Evolutionary conservation across 2,113 vertebrate species (phyloP).

Genomic region (Lontra canadensis): DNA sequence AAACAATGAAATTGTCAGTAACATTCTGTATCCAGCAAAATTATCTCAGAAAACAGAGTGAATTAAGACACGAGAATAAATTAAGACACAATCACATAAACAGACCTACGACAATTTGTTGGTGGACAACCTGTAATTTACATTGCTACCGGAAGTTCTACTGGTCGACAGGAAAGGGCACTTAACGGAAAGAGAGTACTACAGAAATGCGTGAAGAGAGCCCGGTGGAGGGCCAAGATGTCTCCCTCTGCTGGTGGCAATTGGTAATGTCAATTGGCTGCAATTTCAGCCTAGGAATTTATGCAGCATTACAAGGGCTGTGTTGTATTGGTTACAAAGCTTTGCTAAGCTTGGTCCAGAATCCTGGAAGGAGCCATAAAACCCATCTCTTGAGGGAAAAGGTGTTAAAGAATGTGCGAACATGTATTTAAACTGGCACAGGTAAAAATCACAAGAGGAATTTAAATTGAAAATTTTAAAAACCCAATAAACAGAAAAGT

Average conservation of each 20-base stretch:
- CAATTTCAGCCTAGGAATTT: background rate
- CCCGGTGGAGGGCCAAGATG: accelerated
- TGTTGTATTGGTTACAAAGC: background rate
- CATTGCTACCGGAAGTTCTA: background rate
- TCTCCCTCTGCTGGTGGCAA: background rate
- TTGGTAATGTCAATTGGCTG: background rate
- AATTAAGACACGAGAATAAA: background rate
- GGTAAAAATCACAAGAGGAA: background rate
- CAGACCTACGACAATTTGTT: background rate
- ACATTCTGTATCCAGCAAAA: background rate
- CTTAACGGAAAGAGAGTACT: background rate
- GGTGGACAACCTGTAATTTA: accelerated
- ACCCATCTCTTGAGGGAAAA: background rate
- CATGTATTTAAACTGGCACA: background rate
- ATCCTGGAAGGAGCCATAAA: background rate
- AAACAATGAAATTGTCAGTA: background rate
- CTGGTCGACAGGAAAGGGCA: background rate
- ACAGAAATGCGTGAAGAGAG: background rate
- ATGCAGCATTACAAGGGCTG: background rate
- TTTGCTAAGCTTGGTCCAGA: background rate
- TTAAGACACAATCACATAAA: background rate
- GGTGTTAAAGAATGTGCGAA: background rate
- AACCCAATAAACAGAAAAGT: background rate
- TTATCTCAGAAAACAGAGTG: background rate
- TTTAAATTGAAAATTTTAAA: background rate